phyloP scores from a whole-genome alignment of 2,113 vertebrate genomes.

The Leucoraja erinaceus region DNA sequence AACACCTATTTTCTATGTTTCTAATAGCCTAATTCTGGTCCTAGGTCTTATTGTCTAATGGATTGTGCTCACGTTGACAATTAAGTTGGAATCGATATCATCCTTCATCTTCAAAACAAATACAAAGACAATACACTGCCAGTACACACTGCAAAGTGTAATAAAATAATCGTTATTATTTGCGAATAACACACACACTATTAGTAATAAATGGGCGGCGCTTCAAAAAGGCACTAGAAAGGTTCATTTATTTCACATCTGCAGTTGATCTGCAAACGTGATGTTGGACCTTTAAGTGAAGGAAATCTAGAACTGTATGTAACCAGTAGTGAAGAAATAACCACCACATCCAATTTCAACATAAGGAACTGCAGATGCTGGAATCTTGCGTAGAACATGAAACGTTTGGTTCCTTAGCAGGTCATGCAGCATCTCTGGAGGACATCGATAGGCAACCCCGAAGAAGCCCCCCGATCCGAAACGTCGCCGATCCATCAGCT shows the following conservation, averaged over 20 bases:
- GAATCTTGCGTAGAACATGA: no score
- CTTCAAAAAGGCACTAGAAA: neutral
- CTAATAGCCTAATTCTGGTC: no score
- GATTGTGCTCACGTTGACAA: no score
- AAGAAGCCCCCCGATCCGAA: no score
- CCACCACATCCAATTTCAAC: neutral
- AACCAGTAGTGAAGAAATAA: neutral
- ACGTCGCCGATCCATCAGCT: no score
- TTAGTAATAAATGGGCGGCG: neutral
- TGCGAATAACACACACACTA: neutral
- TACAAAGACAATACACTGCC: neutral
- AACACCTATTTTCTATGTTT: no score
- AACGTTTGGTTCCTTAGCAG: no score
- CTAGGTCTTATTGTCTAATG: no score
- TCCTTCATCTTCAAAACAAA: neutral
- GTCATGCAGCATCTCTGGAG: no score
- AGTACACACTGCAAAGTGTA: neutral
- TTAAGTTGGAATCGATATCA: neutral
- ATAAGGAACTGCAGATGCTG: no score
- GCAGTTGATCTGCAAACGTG: neutral
- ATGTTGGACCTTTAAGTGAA: neutral
- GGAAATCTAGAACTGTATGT: neutral
- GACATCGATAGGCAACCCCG: no score
- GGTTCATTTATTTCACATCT: neutral
- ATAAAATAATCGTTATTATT: neutral